Conservation (phyloP, 2,888 invertebrate genomes). For the Netelia fuscicornis region DNA sequence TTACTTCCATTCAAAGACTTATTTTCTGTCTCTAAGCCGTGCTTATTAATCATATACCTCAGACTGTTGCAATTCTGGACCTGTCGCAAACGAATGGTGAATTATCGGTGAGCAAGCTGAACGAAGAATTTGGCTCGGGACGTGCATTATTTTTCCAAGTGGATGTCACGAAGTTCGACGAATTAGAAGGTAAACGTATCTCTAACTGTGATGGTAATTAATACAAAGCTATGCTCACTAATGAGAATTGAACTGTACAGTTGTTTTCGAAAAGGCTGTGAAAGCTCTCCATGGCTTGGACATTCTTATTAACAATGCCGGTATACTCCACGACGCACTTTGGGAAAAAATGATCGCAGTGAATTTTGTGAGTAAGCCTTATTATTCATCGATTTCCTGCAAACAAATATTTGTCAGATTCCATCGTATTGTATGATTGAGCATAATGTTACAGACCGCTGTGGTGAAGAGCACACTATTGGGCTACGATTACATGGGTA, state of each 20-base stretch:
- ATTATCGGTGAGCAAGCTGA: slow-evolving; percentile 84
- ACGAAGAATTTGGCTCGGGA: slow-evolving; percentile 84
- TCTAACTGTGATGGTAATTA: neutral
- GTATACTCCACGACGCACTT: slow-evolving; percentile 76
- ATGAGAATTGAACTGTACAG: slow-evolving; percentile 72
- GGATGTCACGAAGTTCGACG: slow-evolving; percentile 84
- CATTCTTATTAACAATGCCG: slow-evolving; percentile 85
- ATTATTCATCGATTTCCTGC: no score
- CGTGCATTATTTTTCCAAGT: slow-evolving; percentile 85
- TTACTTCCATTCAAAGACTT: neutral
- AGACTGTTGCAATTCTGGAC: slow-evolving; percentile 83
- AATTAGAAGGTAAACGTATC: slow-evolving; percentile 83
- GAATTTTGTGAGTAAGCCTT: slow-evolving; percentile 77
- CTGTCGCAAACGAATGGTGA: slow-evolving; percentile 82
- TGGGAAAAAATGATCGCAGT: slow-evolving; percentile 80
- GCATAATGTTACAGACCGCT: slow-evolving; percentile 79
- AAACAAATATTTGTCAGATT: neutral
- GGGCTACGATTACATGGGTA: slow-evolving; percentile 84
- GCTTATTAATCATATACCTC: neutral
- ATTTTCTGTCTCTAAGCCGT: no score
- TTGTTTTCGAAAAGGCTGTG: slow-evolving; percentile 84
- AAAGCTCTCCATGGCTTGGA: slow-evolving; percentile 85
- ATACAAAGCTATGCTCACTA: neutral
- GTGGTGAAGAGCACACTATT: slow-evolving; percentile 82
- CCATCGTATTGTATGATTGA: neutral